Percentiles rank a stretch among this genome's conserved stretches.
Evolutionary conservation across 2,888 invertebrate genomes (phyloP).

Genomic region (Plebejus anna): DNA sequence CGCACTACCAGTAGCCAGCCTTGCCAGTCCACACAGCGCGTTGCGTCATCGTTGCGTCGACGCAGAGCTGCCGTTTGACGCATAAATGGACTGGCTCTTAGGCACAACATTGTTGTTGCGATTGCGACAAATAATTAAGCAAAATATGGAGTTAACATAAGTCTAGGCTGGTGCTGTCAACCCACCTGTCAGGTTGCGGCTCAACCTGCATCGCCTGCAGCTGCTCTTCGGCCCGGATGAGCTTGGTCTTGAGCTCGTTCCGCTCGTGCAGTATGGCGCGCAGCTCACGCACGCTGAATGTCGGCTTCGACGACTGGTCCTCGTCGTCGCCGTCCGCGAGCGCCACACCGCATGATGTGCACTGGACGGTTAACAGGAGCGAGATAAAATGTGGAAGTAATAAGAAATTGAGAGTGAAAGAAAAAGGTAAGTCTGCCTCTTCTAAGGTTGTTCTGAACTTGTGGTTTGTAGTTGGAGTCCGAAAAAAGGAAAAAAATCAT

Average conservation of each 20-base stretch:
- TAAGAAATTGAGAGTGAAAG: neutral
- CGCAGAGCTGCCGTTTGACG: too few species aligned
- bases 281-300: slow-evolving; percentile 85
- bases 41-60: too few species aligned
- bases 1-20: too few species aligned
- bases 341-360: slow-evolving; percentile 64
- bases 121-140: too few species aligned
- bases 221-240: slow-evolving; percentile 96
- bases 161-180: neutral
- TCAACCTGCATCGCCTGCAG: slow-evolving; percentile 84
- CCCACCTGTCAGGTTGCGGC: slow-evolving; percentile 61
- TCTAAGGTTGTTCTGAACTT: too few species aligned
- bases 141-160: too few species aligned
- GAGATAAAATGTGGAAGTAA: neutral
- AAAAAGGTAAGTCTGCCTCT: too few species aligned
- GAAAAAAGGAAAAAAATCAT: too few species aligned
- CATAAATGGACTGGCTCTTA: too few species aligned
- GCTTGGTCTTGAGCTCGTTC: slow-evolving; percentile 94
- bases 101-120: too few species aligned
- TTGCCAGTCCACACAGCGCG: too few species aligned
- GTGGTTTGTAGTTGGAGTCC: too few species aligned
- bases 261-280: slow-evolving; percentile 94
- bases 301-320: slow-evolving; percentile 60
- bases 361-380: slow-evolving; percentile 51
- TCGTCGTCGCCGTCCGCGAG: slow-evolving; percentile 63